These are phyloP conservation scores for Hetaerina americana DNA, from an alignment of 1,140 invertebrate species.

Conservation along the genomic window DNA sequence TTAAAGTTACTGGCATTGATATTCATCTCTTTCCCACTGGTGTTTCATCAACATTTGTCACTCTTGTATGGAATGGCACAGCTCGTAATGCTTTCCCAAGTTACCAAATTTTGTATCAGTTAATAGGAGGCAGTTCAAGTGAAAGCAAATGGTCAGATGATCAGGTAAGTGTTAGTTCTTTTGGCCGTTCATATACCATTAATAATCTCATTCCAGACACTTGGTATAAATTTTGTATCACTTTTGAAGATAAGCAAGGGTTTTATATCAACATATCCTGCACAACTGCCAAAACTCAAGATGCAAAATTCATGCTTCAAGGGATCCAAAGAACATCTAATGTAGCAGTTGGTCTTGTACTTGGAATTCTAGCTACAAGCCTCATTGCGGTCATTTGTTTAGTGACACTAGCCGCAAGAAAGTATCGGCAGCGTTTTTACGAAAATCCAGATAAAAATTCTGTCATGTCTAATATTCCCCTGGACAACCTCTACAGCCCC, in stretches of 20 bases:
- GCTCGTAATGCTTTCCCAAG: conserved; percentile 1
- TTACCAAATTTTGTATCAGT: not conserved
- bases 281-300: not conserved
- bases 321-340: not conserved
- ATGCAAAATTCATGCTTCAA: conserved; percentile 1
- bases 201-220: not conserved
- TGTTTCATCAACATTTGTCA: conserved; percentile 2
- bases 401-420: not conserved
- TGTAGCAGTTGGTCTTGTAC: not conserved
- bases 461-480: not conserved
- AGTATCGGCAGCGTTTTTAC: not conserved
- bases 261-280: conserved; percentile 2
- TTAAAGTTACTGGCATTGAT: conserved; percentile 1
- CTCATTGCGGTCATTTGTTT: not conserved
- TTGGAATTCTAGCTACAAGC: not conserved
- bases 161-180: not conserved
- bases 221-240: not conserved
- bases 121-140: not conserved
- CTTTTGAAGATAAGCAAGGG: conserved; percentile 4
- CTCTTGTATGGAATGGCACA: conserved; percentile 3
- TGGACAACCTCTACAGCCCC: conserved; percentile 3
- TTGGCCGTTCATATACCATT: not conserved
- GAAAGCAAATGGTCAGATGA: not conserved
- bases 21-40: conserved; percentile 1
- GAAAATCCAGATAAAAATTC: not conserved